Conservation (phyloP, 2,888 invertebrate genomes). For the Scotopteryx bipunctaria region DNA sequence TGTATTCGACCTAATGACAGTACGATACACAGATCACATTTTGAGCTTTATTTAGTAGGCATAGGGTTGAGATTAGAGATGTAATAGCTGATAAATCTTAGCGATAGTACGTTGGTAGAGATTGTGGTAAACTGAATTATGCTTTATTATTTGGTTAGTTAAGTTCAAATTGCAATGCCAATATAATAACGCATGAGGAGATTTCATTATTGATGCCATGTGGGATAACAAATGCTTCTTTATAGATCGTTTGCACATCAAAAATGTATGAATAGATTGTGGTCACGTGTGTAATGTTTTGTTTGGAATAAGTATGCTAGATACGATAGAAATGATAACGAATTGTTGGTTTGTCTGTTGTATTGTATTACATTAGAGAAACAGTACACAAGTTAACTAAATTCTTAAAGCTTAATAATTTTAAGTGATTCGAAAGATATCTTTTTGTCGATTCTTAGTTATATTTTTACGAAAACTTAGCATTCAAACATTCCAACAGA, state of each 20-base stretch:
- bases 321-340: too few species aligned
- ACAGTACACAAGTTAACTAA: too few species aligned
- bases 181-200: not conserved
- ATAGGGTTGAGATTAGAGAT: not conserved
- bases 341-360: too few species aligned
- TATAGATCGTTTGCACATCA: slow-evolving; percentile 14
- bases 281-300: too few species aligned
- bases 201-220: slow-evolving; percentile 24
- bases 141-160: not conserved
- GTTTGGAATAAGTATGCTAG: too few species aligned
- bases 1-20: slow-evolving; percentile 36
- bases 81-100: not conserved
- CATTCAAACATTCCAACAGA: too few species aligned
- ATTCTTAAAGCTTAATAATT: too few species aligned
- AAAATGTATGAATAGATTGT: slow-evolving; percentile 7
- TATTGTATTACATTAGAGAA: too few species aligned
- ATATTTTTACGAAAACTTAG: too few species aligned
- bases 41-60: slow-evolving; percentile 3
- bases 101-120: not conserved
- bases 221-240: slow-evolving; percentile 10
- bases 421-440: too few species aligned
- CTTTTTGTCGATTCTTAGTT: too few species aligned
- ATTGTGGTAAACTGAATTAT: not conserved
- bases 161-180: not conserved
- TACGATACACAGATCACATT: slow-evolving; percentile 1